Evolutionary conservation across 2,797 vertebrate species (phyloP).

Genomic region (Podarcis lilfordi): DNA sequence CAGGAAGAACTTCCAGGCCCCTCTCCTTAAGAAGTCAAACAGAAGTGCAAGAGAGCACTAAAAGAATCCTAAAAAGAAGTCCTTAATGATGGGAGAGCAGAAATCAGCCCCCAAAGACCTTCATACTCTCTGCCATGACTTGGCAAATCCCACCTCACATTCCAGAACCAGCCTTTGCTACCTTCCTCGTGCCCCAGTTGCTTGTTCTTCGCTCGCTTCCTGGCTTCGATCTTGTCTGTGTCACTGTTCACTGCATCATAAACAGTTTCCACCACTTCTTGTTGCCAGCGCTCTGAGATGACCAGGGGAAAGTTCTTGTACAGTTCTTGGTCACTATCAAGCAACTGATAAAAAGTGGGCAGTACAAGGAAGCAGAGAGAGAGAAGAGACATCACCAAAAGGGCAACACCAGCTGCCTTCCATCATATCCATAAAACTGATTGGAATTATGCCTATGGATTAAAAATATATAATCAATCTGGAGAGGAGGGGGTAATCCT

Average conservation of each 20-base stretch:
- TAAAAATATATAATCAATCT: background rate
- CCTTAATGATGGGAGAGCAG: no score
- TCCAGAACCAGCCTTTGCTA: conserved; percentile 55
- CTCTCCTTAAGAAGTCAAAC: background rate
- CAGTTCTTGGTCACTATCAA: conserved; percentile 97
- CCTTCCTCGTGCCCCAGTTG: conserved; percentile 97
- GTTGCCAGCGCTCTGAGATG: conserved; percentile 98
- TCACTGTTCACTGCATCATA: conserved; percentile 95
- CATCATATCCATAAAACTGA: background rate
- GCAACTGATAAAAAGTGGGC: conserved; percentile 78
- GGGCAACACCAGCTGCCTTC: background rate
- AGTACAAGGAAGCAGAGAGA: no score
- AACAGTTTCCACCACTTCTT: conserved; percentile 96
- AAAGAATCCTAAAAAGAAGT: background rate
- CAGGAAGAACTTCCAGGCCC: background rate
- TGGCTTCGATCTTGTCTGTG: conserved; percentile 93
- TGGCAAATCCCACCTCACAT: background rate
- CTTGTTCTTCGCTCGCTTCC: conserved; percentile 97
- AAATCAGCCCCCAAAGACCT: background rate
- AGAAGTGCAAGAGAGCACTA: background rate
- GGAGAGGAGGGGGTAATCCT: background rate
- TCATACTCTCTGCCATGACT: fast-evolving
- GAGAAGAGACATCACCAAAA: background rate
- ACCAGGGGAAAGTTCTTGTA: conserved; percentile 99
- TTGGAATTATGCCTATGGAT: no score